Base-by-base conservation (phyloP, 2,113 vertebrate genomes). In the Neolamprologus brichardi region DNA sequence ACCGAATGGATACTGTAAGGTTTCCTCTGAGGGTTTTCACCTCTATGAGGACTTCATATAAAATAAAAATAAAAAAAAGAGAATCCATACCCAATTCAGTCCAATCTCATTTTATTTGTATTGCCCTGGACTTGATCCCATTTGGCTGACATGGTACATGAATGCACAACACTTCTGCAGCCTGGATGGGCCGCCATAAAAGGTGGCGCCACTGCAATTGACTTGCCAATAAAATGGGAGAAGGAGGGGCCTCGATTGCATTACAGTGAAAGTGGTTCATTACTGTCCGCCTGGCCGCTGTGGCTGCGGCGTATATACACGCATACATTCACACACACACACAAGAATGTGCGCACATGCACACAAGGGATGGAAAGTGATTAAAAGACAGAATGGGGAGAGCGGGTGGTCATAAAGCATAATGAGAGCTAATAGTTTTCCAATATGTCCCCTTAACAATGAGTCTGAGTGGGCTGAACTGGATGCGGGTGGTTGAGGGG, bases 341-440 rank as follows among this genome's bases (percentile, higher is more conserved):
- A 67, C 79, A 52, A 62, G 79, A 49, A 56, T 56, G 52, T 41
- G 67, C 44, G 44, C 58, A 67, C 56, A 79, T 78, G 25, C 86
- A 81, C 85, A 75, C 51, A 60, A 23, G 56, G 83, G 53, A 78
- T 39, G 34, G 79, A 85, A 84, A 88, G 90, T 93, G 93, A 95
- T 94, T 95, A 94, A 94, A 94, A 87, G 85, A 88, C 84, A 88
- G 87, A 87, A 88, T 83, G 56, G 53, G 14, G 90, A 93, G 89
- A 93, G 85, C 51, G 79, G 78, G 86, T 79, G 58, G 81, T 91
- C 90, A 93, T 95, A 95, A 95, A 96, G 87, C 87, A 94, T 95
- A 94, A 96, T 94, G 92, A 94, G 90, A 54, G 39, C 88, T 96
- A 96, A 96, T 94, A 92, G 94, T 94, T 96, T 96, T 96, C 93